phyloP scores from a whole-genome alignment of 2,113 vertebrate species.

The Macquaria ambigua region DNA sequence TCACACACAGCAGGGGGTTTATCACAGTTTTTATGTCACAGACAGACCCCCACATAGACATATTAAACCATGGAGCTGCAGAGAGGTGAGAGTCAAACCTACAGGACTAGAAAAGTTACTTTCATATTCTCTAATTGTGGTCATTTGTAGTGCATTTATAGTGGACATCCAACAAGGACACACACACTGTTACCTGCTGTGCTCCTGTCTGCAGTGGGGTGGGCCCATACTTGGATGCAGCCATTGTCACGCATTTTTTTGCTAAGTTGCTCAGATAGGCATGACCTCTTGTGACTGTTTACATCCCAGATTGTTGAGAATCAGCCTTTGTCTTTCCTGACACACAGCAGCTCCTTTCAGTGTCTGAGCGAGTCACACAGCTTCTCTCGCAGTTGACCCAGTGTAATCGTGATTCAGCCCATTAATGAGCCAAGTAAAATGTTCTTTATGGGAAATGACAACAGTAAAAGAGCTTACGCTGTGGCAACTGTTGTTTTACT shows the following conservation, averaged over 20 bases:
- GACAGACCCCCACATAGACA: background rate
- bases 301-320: slow-evolving; percentile 45
- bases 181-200: background rate
- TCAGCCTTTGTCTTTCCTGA: slow-evolving; percentile 55
- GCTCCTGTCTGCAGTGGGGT: background rate
- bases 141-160: background rate
- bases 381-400: slow-evolving; percentile 46
- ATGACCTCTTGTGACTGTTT: slow-evolving; percentile 58
- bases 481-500: slow-evolving; percentile 62
- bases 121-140: background rate
- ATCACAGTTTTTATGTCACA: slow-evolving; percentile 29
- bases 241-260: slow-evolving; percentile 3
- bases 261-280: slow-evolving; percentile 31
- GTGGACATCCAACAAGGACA: no score
- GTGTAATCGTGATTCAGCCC: slow-evolving; percentile 56
- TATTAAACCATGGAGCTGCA: background rate
- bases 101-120: background rate
- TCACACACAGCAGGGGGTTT: slow-evolving; percentile 4
- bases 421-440: slow-evolving; percentile 62
- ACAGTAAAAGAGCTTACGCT: slow-evolving; percentile 33
- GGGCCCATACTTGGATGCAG: background rate
- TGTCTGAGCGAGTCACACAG: slow-evolving; percentile 25
- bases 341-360: slow-evolving; percentile 60
- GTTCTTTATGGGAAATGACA: slow-evolving; percentile 44
- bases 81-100: background rate